Evolutionary conservation across 2,113 vertebrate genomes (phyloP), one percentile per base, ranked within the genome.

Genomic region (Oncorhynchus keta): DNA sequence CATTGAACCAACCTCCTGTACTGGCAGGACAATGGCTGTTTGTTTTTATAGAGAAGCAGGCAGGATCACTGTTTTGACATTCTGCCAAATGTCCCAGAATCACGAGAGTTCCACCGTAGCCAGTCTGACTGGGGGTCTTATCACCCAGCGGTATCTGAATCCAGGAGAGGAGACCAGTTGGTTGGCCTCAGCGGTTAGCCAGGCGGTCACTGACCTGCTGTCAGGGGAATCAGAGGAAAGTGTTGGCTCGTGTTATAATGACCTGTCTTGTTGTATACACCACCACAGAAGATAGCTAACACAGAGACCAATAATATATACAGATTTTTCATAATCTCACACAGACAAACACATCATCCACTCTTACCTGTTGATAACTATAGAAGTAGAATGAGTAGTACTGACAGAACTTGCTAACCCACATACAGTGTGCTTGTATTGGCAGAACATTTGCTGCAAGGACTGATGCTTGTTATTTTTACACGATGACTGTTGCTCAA

Each of bases 181-280:
- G 39, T 32, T 66, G 2, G 79, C 74, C 76, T 74, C 71, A 14
- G 45, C 1, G 12, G 51, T 4, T 0, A 55, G 4, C 12, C 14
- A 18, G 51, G 18, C 45, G 81, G 87, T 87, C 78, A 82, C 22
- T 85, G 80, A 85, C 2, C 74, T 84, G 71, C 78, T 74, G 73
- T 26, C 74, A 72, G 68, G 12, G 14, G 24, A 49, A 3, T 9
- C 16, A 68, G 32, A 79, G 39, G 20, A 73, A 75, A 67, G 49
- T 84, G 86, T 91, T 90, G 87, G 81, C 35, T 45, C 35, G 22
- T 77, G 5, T 48, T 32, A 71, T 90, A 92, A 89, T 89, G 26
- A 90, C 81, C 90, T 65, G 77, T 45, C 0, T 9, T 11, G 39
- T 45, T 45, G 13, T 16, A 32, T 12, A 16, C 11, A 5, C 68